Evolutionary conservation across 2,797 vertebrate genomes (phyloP), one percentile per base, ranked within the genome.

Genomic region (Monodelphis domestica): DNA sequence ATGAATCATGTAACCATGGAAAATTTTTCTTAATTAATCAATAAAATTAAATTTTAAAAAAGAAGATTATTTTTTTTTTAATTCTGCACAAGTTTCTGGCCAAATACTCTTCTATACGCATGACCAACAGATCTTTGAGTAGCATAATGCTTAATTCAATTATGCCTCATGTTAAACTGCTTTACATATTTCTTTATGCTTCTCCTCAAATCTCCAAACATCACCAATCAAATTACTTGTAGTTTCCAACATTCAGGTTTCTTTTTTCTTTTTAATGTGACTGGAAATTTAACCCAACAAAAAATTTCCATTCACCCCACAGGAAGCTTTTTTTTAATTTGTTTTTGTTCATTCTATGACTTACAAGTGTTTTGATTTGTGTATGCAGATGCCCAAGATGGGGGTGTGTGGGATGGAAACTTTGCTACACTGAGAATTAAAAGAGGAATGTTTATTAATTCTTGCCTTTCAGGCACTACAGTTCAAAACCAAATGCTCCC

Each of bases 301-400:
- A n/a, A 97, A 97, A 84, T 97, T 97, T 97, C 97, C 97, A 93
- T 94, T 96, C 54, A 59, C 95, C 89, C 15, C 88, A 93, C 95
- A 97, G 96, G 95, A 97, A 97, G 95, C 45, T 54, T n/a, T n/a
- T 89, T 94, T 94, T 94, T 90, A 90, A 92, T 94, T 97, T 97
- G 95, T 87, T 95, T 96, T 95, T 92, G 89, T 93, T 90, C 63
- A 97, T 97, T 97, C 97, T 97, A 93, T 97, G 97, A 97, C 96
- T 97, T 96, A 95, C 95, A 70, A 96, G n/a, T 45, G 96, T 97
- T 97, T 96, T 97, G 96, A 96, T 96, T 97, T 97, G 94, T 97
- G 94, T 96, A 63, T 96, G 90, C 93, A 96, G 93, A 97, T 89
- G 95, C 95, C 93, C 91, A 24, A 24, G 90, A 87, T 56, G 84